Evolutionary conservation across 2,888 invertebrate genomes (phyloP).

Genomic region (Leptinotarsa haldemani): DNA sequence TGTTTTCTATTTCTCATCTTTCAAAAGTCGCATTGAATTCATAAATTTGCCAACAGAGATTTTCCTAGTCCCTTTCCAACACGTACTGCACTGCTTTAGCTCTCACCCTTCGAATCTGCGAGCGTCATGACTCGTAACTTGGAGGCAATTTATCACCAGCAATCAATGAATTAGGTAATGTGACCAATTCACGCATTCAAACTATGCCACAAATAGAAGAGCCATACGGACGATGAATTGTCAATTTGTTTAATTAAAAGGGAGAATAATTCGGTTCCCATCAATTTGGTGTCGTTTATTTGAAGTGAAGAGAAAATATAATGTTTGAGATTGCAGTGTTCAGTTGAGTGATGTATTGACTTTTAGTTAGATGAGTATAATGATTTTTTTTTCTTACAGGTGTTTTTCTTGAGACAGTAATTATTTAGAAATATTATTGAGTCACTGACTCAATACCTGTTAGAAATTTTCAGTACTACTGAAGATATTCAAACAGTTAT

Average conservation of each 20-base stretch:
- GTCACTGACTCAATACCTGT: too few species aligned
- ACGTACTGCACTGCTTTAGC: constrained; percentile 2
- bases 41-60: too few species aligned
- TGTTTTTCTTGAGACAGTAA: too few species aligned
- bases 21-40: too few species aligned
- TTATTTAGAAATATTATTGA: too few species aligned
- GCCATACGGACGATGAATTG: constrained; percentile 47
- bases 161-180: constrained; percentile 51
- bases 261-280: constrained; percentile 19
- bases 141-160: constrained; percentile 50
- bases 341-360: too few species aligned
- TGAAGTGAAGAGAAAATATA: background rate
- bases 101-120: constrained; percentile 20
- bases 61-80: background rate
- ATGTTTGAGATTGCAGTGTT: too few species aligned
- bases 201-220: constrained; percentile 33
- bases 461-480: too few species aligned
- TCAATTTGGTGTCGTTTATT: constrained; percentile 13
- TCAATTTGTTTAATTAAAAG: constrained; percentile 48
- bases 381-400: too few species aligned
- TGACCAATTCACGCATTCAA: constrained; percentile 42
- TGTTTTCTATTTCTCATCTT: too few species aligned
- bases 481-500: too few species aligned
- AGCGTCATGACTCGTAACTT: constrained; percentile 39
- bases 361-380: too few species aligned